Evolutionary conservation across 92 coral and sea anemone species (phyloP).

Genomic region (Epizoanthus scotinus): DNA sequence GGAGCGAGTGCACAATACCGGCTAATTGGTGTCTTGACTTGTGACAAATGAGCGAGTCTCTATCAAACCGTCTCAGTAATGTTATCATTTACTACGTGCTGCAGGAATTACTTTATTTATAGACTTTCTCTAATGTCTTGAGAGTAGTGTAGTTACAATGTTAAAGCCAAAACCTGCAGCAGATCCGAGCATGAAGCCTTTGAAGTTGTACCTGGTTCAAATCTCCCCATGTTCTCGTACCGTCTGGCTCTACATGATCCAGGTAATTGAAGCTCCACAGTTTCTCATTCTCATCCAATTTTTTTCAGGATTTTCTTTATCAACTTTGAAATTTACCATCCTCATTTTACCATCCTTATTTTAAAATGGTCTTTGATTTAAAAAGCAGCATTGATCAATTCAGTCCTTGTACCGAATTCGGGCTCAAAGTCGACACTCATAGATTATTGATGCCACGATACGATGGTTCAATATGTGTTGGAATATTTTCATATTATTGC

Average conservation of each 20-base stretch:
- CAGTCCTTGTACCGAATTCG: too few relatives aligned
- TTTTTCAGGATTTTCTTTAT: not conserved
- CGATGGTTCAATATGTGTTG: not conserved
- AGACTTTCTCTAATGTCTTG: too few relatives aligned
- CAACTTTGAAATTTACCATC: not conserved
- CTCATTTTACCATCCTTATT: not conserved
- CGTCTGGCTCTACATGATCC: constrained; percentile 83
- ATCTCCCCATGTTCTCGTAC: constrained; percentile 88
- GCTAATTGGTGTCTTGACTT: too few relatives aligned
- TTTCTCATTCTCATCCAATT: not conserved
- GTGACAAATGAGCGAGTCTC: too few relatives aligned
- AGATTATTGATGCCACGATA: too few relatives aligned
- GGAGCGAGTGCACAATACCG: too few relatives aligned
- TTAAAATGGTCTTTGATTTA: not conserved
- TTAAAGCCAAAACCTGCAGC: constrained; percentile 25
- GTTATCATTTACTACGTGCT: too few relatives aligned
- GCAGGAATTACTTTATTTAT: too few relatives aligned
- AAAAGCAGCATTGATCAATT: not conserved
- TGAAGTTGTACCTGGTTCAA: constrained; percentile 75
- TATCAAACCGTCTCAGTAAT: too few relatives aligned
- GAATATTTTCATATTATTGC: not conserved
- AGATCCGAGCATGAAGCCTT: constrained; percentile 43
- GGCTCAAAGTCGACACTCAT: too few relatives aligned
- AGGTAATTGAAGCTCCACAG: constrained; percentile 48
- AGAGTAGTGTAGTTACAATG: not conserved